Evolutionary conservation across 2,797 vertebrate species (phyloP).

Genomic region (Thamnophis elegans): DNA sequence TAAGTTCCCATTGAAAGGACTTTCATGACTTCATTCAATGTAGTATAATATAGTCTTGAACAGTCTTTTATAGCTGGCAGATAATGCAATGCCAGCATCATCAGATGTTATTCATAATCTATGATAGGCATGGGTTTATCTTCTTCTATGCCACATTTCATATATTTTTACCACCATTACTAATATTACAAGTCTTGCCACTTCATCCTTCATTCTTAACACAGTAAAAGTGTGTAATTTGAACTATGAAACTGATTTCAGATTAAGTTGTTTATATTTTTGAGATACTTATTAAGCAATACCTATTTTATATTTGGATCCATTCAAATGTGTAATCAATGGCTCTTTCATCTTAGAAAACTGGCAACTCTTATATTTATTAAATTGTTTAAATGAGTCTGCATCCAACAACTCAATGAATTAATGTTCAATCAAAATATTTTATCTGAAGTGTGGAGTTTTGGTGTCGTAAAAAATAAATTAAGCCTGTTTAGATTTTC

Average conservation of each 20-base stretch:
- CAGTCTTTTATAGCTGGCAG: neutral
- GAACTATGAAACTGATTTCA: neutral
- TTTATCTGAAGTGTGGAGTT: neutral
- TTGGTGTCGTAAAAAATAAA: neutral
- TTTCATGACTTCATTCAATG: neutral
- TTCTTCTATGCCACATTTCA: neutral
- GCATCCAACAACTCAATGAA: neutral
- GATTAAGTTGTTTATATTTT: neutral
- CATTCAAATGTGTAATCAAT: neutral
- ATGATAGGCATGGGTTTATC: neutral
- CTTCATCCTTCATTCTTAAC: neutral
- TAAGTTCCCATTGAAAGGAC: neutral
- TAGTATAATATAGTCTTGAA: neutral
- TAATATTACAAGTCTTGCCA: neutral
- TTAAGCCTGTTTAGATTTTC: neutral
- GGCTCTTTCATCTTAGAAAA: conserved; percentile 1
- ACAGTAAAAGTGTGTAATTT: neutral
- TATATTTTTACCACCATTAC: neutral
- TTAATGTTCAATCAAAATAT: conserved; percentile 13
- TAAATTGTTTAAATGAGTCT: neutral
- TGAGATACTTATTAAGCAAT: neutral
- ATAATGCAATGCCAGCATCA: neutral
- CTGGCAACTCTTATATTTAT: neutral
- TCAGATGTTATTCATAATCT: neutral
- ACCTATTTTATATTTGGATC: conserved; percentile 4